A percentile compares a stretch with the other conserved stretches of the same genome.
These are phyloP conservation scores for Cylas formicarius DNA, from an alignment of 1,140 invertebrate genomes.

Conservation along the genomic window DNA sequence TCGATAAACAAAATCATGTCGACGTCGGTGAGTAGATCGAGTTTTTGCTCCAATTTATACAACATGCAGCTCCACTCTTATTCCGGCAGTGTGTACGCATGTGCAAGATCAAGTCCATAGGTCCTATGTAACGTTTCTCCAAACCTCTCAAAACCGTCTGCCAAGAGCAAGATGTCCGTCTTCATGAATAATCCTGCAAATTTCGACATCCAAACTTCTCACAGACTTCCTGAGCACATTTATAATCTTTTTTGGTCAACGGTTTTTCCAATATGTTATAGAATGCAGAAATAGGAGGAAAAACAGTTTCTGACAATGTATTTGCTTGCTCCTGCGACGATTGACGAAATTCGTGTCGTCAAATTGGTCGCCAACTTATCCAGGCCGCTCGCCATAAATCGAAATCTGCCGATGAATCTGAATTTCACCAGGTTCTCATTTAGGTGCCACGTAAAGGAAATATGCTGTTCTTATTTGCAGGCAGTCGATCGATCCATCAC, in stretches of 20 bases:
- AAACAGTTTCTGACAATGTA: too few relatives aligned
- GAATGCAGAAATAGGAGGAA: too few relatives aligned
- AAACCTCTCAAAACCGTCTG: conserved; percentile 44
- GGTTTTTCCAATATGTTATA: too few relatives aligned
- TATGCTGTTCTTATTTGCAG: too few relatives aligned
- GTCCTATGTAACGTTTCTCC: conserved; percentile 27
- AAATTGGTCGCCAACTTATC: too few relatives aligned
- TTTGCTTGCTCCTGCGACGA: too few relatives aligned
- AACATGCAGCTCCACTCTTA: conserved; percentile 32
- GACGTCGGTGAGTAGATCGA: conserved; percentile 37
- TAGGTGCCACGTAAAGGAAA: too few relatives aligned
- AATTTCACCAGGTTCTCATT: too few relatives aligned
- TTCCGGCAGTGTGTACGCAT: conserved; percentile 39
- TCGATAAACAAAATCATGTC: conserved; percentile 39
- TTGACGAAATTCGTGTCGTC: too few relatives aligned
- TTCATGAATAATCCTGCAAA: conserved; percentile 42
- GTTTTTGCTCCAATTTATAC: conserved; percentile 33
- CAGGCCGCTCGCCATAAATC: too few relatives aligned
- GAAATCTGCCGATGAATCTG: too few relatives aligned
- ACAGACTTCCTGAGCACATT: conserved; percentile 40
- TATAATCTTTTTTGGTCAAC: conserved; percentile 35
- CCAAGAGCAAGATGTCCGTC: conserved; percentile 41
- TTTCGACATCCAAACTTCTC: conserved; percentile 37
- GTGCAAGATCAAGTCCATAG: conserved; percentile 37
- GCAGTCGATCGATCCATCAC: too few relatives aligned